Conservation (phyloP, 92 coral and sea anemone species). For the Chrysogorgia sp. region DNA sequence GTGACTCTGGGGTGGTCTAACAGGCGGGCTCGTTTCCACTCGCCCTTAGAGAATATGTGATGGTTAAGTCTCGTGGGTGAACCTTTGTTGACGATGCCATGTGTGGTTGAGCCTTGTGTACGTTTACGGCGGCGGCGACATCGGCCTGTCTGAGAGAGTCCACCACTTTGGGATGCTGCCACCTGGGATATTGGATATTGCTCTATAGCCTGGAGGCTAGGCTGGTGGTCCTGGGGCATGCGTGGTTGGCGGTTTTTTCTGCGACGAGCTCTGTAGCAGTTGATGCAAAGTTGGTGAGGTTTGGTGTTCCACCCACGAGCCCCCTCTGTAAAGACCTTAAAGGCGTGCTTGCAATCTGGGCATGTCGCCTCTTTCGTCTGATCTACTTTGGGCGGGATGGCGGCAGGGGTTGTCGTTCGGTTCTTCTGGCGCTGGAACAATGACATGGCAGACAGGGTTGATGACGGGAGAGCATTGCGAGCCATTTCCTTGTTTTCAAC, state of each 20-base stretch:
- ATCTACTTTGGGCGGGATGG: too few relatives aligned
- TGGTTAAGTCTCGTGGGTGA: constrained; percentile 24
- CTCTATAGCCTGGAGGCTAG: constrained; percentile 22
- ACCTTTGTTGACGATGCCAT: background rate
- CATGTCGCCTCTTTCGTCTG: constrained; percentile 43
- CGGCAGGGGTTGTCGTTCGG: too few relatives aligned
- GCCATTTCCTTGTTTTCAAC: constrained; percentile 28
- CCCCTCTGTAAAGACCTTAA: constrained; percentile 63
- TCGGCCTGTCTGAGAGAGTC: background rate
- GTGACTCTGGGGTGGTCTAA: constrained; percentile 18
- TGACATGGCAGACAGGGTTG: constrained; percentile 18
- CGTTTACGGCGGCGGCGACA: background rate
- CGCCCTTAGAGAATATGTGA: constrained; percentile 57
- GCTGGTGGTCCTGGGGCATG: background rate
- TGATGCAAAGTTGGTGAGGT: constrained; percentile 58
- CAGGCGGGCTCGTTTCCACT: constrained; percentile 50
- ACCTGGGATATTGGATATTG: constrained; percentile 39
- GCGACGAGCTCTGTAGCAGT: constrained; percentile 53
- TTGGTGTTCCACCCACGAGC: constrained; percentile 64
- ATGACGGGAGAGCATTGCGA: constrained; percentile 22
- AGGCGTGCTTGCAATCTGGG: constrained; percentile 53
- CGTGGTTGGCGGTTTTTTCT: constrained; percentile 20
- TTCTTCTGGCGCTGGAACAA: constrained; percentile 5
- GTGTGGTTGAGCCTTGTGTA: constrained; percentile 10
- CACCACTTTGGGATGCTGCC: constrained; percentile 15